Percentiles rank a stretch among this genome's conserved stretches.
Conservation (phyloP, 2,888 invertebrate species). For the Leptopilina syphax region DNA sequence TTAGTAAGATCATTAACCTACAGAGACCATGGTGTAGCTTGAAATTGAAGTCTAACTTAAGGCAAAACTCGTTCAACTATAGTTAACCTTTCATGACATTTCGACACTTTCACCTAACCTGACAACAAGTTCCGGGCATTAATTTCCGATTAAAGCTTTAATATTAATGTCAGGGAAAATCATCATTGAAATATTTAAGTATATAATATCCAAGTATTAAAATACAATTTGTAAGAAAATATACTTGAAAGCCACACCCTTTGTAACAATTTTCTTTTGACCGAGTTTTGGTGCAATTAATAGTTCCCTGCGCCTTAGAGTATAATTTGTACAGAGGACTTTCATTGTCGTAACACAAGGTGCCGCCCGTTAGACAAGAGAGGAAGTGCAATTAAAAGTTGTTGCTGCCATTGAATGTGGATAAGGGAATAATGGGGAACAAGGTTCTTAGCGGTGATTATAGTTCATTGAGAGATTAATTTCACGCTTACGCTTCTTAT, state of each 20-base stretch:
- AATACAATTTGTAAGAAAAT: not conserved
- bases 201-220: not conserved
- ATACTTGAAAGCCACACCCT: not conserved
- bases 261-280: conserved; percentile 13
- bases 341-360: conserved; percentile 38
- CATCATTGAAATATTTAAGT: too few species aligned
- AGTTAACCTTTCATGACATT: conserved; percentile 71
- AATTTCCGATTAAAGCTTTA: not conserved
- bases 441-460: conserved; percentile 57
- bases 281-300: conserved; percentile 36
- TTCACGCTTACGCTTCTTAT: conserved; percentile 44
- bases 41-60: conserved; percentile 69
- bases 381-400: conserved; percentile 70
- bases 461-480: conserved; percentile 56
- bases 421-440: conserved; percentile 57
- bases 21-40: conserved; percentile 57
- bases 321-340: conserved; percentile 37
- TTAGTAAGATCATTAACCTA: conserved; percentile 73
- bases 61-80: conserved; percentile 69
- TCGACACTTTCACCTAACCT: conserved; percentile 57
- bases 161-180: too few species aligned
- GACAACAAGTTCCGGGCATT: not conserved
- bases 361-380: conserved; percentile 51
- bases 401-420: conserved; percentile 55
- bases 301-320: conserved; percentile 3